A percentile compares a stretch with the other conserved stretches of the same genome.
Conservation (phyloP, 2,113 vertebrate species). For the Ursus arctos region DNA sequence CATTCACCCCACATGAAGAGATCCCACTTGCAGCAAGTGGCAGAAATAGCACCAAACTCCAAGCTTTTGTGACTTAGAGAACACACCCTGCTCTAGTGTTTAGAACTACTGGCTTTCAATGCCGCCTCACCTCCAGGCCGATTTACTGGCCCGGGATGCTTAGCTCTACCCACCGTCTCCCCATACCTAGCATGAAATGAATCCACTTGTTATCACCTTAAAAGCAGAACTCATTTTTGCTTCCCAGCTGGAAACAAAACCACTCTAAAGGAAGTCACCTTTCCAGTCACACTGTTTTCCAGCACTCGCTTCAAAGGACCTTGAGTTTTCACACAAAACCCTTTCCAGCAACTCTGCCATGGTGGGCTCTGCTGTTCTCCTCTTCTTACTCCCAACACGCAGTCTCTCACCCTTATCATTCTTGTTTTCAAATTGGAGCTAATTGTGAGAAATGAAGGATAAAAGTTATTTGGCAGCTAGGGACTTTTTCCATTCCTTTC, state of each 20-base stretch:
- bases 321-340: not conserved
- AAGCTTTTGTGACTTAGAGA: not conserved
- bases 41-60: not conserved
- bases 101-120: not conserved
- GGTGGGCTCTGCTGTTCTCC: not conserved
- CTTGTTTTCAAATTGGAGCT: slow-evolving; percentile 59
- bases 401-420: not conserved
- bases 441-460: slow-evolving; percentile 68
- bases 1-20: not conserved
- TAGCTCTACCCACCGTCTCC: not conserved
- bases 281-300: not conserved
- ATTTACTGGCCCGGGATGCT: not conserved
- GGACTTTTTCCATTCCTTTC: slow-evolving; percentile 72
- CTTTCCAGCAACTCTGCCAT: not conserved
- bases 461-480: slow-evolving; percentile 66
- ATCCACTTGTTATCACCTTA: not conserved
- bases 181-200: not conserved
- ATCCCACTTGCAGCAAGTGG: not conserved
- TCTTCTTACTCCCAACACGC: not conserved
- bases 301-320: not conserved
- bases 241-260: not conserved
- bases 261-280: slow-evolving; percentile 24
- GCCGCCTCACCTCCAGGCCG: not conserved
- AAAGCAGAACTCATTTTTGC: not conserved
- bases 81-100: not conserved